Evolutionary conservation across 2,797 vertebrate genomes (phyloP), one percentile per base, ranked within the genome.

Genomic region (Steatocranus sp.): DNA sequence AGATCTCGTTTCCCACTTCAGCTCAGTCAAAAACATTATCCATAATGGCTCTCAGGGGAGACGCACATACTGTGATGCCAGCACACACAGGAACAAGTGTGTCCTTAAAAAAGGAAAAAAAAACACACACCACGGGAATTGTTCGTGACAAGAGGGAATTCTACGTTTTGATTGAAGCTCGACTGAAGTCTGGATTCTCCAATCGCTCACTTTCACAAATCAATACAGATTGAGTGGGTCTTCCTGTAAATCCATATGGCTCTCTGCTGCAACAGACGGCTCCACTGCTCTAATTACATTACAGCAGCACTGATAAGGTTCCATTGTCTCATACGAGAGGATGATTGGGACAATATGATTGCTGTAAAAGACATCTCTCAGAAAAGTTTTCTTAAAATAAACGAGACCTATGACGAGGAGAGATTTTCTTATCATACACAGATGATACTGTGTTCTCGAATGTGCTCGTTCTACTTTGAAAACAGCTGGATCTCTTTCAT

Each of bases 191-290:
- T 74, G 63, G 56, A 17, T 86, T 84, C 54, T 80, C 66, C 6
- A 27, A 73, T 75, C 14, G 20, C 81, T 74, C 83, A 83, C 83
- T 90, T 87, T 80, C 81, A 87, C 74, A 54, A 84, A 93, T 93
- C 89, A 54, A 93, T 90, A 87, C 41, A 77, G 70, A 75, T 66
- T 63, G 84, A 93, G 79, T 75, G 78, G 76, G 12, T 78, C 82
- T 88, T 87, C 85, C 87, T 87, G 86, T 80, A 83, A 84, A 82
- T 87, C 90, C 88, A 87, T 86, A 73, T 36, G 79, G 81, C 56
- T 81, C 15, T 81, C 49, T 66, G 86, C 80, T 46, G 70, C 53
- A 70, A 49, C 80, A 87, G 77, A 84, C 70, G 51, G 66, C 81
- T 85, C 81, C 41, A 25, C 76, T 8, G 81, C 53, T 75, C 15